Percentiles rank a stretch among this genome's conserved stretches.
These are phyloP conservation scores for Cryptus viduatorius DNA, from an alignment of 2,888 invertebrate species.

Conservation along the genomic window DNA sequence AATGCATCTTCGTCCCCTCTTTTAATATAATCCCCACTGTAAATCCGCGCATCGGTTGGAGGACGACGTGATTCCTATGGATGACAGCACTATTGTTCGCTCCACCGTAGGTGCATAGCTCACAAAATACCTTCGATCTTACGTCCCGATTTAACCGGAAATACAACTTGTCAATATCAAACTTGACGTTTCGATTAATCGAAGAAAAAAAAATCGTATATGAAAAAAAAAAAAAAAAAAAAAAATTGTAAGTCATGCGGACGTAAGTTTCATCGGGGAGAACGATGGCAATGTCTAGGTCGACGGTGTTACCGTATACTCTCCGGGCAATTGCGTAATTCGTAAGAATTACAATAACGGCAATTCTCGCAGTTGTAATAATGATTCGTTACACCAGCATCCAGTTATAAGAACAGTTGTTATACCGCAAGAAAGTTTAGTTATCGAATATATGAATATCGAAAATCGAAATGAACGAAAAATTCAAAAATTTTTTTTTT, in stretches of 20 bases:
- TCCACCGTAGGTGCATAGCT: neutral
- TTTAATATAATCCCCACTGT: neutral
- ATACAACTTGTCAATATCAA: conserved; percentile 40
- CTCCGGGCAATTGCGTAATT: conserved; percentile 60
- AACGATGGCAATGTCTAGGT: conserved; percentile 66
- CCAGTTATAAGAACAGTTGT: conserved; percentile 2
- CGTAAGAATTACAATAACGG: conserved; percentile 50
- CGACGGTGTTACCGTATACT: conserved; percentile 3
- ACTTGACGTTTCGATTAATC: conserved; percentile 24
- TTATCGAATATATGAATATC: neutral
- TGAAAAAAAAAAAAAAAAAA: neutral
- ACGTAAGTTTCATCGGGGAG: conserved; percentile 44
- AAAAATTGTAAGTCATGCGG: conserved; percentile 22
- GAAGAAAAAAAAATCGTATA: conserved; percentile 18
- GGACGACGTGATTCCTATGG: conserved; percentile 40
- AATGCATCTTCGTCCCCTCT: conserved; percentile 25
- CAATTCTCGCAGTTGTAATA: conserved; percentile 32
- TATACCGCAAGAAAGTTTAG: conserved; percentile 39
- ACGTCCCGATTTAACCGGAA: conserved; percentile 35
- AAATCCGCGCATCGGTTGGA: conserved; percentile 2
- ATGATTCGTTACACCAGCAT: conserved; percentile 32
- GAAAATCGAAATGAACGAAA: no score
- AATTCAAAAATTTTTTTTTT: no score
- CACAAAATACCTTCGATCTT: conserved; percentile 15
- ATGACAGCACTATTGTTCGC: conserved; percentile 31